Base-by-base conservation (phyloP, 2,113 vertebrate species). In the Leptobrachium leishanense region DNA sequence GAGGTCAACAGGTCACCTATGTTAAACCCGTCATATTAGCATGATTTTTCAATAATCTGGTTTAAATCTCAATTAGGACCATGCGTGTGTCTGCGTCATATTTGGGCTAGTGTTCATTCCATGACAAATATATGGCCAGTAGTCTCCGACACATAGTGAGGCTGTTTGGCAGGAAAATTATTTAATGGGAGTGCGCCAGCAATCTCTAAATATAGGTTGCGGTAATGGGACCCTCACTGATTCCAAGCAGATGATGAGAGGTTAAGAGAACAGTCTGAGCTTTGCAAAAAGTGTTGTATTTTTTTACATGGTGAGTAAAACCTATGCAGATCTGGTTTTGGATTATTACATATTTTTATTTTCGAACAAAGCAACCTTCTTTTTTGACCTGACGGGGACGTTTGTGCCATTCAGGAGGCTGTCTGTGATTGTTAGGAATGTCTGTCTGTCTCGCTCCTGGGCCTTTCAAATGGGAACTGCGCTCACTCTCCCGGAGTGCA, bases 181-280 rank as follows among this genome's bases (percentile, higher is more conserved):
- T 43, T 70, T 70, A 20, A 50, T 50, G 8, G 68, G 68, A 70
- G 68, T 44, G 20, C 10, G 8, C 44, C 31, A 20, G 41, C 9
- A 1, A 50, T 15, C 11, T 46, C 68, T 70, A 50, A 70, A 70
- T 20, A 70, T 70, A 70, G 68, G 12, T 11, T n/a, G 5, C 50
- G 15, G 68, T 70, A 70, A 70, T 44, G 44, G 68, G 68, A 70
- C 68, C 68, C 68, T 7, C 43, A 1, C 13, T 46, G n/a, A 9
- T 2, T 20, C n/a, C 43, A 7, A 13, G 42, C 67, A 68, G 42
- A 68, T 11, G 46, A 50, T 50, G 9, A 59, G 55, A 12, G 9
- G 6, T 59, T 11, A 12, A 59, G 55, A 11, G 55, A 12, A 3
- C 10, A 12, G 3, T 13, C 55, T 1, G 55, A 12, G 13, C 55